Evolutionary conservation across 2,797 vertebrate species (phyloP).

Genomic region (Salmo trutta): DNA sequence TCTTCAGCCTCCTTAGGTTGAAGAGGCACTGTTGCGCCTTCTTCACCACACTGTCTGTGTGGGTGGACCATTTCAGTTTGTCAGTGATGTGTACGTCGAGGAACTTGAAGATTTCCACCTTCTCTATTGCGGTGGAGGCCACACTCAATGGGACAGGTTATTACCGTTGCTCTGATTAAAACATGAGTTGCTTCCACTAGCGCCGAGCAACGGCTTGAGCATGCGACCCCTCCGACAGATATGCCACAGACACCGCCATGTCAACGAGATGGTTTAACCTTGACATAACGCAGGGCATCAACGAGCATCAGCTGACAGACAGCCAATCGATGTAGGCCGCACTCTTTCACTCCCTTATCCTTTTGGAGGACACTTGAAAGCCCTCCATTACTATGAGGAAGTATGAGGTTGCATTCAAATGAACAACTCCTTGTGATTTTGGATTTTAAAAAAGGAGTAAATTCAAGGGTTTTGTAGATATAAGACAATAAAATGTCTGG

Average conservation of each 20-base stretch:
- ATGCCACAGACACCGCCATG: not conserved
- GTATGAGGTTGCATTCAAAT: conserved; percentile 11
- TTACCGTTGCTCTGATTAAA: not conserved
- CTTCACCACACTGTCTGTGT: too few relatives aligned
- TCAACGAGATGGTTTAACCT: conserved; percentile 3
- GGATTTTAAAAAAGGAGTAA: not conserved
- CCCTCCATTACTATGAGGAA: not conserved
- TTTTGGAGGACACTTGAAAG: not conserved
- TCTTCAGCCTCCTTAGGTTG: too few relatives aligned
- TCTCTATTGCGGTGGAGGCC: too few relatives aligned
- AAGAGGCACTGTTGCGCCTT: too few relatives aligned
- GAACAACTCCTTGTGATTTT: not conserved
- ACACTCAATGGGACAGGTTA: not conserved
- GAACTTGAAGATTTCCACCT: too few relatives aligned
- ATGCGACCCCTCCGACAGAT: not conserved
- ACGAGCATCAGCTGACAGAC: not conserved
- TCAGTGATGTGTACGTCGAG: too few relatives aligned
- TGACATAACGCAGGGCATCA: not conserved
- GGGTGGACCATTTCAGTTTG: too few relatives aligned
- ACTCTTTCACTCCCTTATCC: not conserved
- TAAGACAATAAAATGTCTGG: not conserved
- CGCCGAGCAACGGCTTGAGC: not conserved
- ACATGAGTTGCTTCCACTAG: not conserved
- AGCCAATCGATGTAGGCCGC: not conserved
- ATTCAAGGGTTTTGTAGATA: not conserved